Percentiles rank a stretch among this genome's conserved stretches.
phyloP scores from a whole-genome alignment of 2,113 vertebrate genomes.

The Parus major region DNA sequence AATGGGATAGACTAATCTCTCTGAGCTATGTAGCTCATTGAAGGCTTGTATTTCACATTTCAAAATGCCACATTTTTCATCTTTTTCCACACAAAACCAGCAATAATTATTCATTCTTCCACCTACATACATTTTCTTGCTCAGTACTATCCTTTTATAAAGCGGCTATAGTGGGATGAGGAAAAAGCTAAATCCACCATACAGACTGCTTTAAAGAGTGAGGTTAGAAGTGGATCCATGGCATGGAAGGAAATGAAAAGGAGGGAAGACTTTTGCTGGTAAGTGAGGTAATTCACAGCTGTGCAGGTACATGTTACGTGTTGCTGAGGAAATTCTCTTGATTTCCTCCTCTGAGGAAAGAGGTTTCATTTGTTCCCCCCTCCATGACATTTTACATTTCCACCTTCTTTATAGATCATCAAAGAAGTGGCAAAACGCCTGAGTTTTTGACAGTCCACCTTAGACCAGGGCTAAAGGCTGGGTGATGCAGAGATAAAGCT shows the following conservation, averaged over 20 bases:
- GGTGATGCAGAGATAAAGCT: neutral
- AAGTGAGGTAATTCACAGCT: neutral
- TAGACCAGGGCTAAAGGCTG: neutral
- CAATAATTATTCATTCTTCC: neutral
- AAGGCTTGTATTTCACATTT: constrained; percentile 38
- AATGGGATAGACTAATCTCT: constrained; percentile 56
- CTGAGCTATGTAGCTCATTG: constrained; percentile 15
- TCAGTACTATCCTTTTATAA: constrained; percentile 7
- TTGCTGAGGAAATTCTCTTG: neutral
- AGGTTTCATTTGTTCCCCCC: neutral
- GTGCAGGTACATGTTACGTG: neutral
- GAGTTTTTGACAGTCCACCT: neutral
- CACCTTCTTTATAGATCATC: neutral
- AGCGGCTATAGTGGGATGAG: neutral
- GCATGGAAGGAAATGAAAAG: neutral
- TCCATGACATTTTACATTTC: neutral
- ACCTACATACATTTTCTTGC: neutral
- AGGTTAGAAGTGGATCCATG: neutral
- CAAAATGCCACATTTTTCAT: constrained; percentile 25
- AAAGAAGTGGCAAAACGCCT: neutral
- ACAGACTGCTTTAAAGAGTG: neutral
- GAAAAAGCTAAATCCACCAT: neutral
- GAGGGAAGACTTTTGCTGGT: neutral
- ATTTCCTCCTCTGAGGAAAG: neutral
- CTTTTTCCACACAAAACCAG: constrained; percentile 15